Base-by-base conservation (phyloP, 1,140 invertebrate species). In the Asobara japonica region DNA sequence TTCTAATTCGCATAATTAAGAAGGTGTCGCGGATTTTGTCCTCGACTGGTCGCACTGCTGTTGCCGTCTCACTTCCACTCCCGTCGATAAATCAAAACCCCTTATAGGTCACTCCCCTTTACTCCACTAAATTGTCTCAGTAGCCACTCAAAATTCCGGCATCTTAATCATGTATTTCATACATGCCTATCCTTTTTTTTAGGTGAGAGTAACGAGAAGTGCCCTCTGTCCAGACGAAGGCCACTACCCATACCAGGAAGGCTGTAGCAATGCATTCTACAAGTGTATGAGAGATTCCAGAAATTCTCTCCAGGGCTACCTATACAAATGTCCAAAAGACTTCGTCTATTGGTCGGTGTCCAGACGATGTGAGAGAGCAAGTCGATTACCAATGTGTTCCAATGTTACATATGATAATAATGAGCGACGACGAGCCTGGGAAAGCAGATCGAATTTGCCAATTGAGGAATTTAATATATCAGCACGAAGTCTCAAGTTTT, bases 331-430 rank as follows among this genome's bases (percentile, higher is more conserved):
- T 86, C 94, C 94, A 0, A 84, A 91, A 80, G 90, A 91, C 7
- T 94, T 91, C 76, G 88, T 91, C 0, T 96, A 92, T 78, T 95
- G 93, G 92, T 90, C 91, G 36, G 89, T 93, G 0, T 94, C 93
- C 71, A 89, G 91, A 82, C 89, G 92, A 78, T 96, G 95, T 77
- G 93, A 95, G 84, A 86, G 88, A 61, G 83, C 84, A 0, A 82
- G 83, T 20, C 89, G 88, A 80, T 78, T 94, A 22, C 89, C 89
- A n/a, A 88, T 89, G 71, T 94, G 93, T 74, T 72, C 79, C 11
- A 76, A 77, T 13, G 64, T 72, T 18, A 66, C 74, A 0, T 51
- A 74, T 13, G 79, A 73, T 66, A 77, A 72, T 5, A 80, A 77
- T 41, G 76, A 77, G 41, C 69, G 78, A 36, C 77, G 77, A 25